These are phyloP conservation scores for Trissolcus brochymenae DNA, from an alignment of 2,888 invertebrate genomes.

Conservation along the genomic window DNA sequence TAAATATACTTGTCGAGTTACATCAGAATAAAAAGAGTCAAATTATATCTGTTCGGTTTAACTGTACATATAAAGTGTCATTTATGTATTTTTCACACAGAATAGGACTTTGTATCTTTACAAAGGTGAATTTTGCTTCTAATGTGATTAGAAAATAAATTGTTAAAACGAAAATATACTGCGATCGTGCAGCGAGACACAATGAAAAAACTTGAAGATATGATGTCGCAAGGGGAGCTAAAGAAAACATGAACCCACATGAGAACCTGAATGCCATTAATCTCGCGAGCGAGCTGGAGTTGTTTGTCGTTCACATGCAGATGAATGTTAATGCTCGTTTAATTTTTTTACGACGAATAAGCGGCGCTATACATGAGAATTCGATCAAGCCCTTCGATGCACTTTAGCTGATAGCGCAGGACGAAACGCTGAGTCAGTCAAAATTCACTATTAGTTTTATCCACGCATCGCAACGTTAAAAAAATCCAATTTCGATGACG, in stretches of 20 bases:
- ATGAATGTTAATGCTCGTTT: slow-evolving; percentile 13
- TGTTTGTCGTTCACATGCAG: slow-evolving; percentile 3
- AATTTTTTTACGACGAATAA: slow-evolving; percentile 14
- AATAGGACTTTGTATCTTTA: no score
- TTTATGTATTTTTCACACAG: no score
- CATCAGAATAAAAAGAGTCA: no score
- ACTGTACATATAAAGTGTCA: no score
- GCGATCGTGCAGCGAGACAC: background rate
- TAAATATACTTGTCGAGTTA: no score
- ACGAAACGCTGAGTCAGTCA: slow-evolving; percentile 9
- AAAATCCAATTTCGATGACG: slow-evolving; percentile 5
- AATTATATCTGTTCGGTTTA: no score
- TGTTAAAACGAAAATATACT: background rate
- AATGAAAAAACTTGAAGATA: background rate
- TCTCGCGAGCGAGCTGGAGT: slow-evolving; percentile 1
- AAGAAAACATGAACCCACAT: slow-evolving; percentile 30
- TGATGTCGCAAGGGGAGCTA: background rate
- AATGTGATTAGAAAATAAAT: background rate
- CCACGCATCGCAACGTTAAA: background rate
- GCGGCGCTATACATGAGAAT: slow-evolving; percentile 16
- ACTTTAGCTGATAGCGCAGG: slow-evolving; percentile 6
- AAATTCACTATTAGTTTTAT: background rate
- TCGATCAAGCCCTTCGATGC: slow-evolving; percentile 19
- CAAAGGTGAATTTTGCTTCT: no score
- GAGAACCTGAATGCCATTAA: slow-evolving; percentile 13